Evolutionary conservation across 2,888 invertebrate species (phyloP).

Genomic region (Chymomyza procnemis): DNA sequence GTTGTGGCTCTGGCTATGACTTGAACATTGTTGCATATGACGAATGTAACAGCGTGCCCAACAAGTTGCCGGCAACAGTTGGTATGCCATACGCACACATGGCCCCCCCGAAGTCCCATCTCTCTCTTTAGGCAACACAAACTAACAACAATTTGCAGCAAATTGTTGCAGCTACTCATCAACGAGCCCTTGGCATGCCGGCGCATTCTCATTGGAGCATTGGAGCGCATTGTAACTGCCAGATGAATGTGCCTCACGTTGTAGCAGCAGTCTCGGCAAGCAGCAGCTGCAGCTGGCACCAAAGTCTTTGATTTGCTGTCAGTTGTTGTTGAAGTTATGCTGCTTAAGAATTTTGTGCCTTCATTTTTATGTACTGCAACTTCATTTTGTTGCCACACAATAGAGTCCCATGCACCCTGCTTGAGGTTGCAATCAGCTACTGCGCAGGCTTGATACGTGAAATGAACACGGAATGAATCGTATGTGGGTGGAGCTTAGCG

Average conservation of each 20-base stretch:
- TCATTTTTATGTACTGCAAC: constrained; percentile 51
- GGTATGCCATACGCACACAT: constrained; percentile 23
- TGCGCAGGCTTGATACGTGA: constrained; percentile 56
- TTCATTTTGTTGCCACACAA: constrained; percentile 59
- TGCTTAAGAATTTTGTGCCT: constrained; percentile 33
- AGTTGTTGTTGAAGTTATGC: constrained; percentile 44
- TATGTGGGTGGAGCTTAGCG: constrained; percentile 62
- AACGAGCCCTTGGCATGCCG: constrained; percentile 1
- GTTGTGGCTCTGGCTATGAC: constrained; percentile 25
- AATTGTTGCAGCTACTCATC: constrained; percentile 6
- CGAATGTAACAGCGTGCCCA: constrained; percentile 29
- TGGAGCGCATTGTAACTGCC: not conserved
- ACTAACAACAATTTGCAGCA: constrained; percentile 13
- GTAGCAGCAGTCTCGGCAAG: constrained; percentile 13
- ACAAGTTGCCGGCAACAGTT: constrained; percentile 69
- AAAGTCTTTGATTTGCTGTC: constrained; percentile 36
- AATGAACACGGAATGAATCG: constrained; percentile 49
- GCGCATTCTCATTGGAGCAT: constrained; percentile 60
- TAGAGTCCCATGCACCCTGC: constrained; percentile 49
- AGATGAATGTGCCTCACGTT: not conserved
- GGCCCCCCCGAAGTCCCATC: not conserved
- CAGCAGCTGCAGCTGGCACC: constrained; percentile 15
- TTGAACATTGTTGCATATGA: not conserved
- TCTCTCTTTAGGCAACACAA: not conserved
- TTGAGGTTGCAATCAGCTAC: constrained; percentile 18